Conservation (phyloP, 2,113 vertebrate species). For the Thinocorus orbignyianus region DNA sequence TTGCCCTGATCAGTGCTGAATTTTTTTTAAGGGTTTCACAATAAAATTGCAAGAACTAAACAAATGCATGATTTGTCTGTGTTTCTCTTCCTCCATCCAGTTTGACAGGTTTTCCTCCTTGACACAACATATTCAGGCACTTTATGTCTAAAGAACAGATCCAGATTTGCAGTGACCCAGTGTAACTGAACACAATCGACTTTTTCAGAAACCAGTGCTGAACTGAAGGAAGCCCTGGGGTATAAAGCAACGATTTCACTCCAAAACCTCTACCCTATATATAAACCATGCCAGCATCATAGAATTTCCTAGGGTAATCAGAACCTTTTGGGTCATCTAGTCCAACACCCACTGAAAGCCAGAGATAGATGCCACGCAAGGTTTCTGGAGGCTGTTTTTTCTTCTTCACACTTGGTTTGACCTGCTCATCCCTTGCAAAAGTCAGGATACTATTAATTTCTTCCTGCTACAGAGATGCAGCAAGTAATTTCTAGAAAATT, state of each 20-base stretch:
- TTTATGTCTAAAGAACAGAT: neutral
- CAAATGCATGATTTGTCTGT: neutral
- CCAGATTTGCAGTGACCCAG: neutral
- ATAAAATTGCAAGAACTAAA: neutral
- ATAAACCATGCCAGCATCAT: neutral
- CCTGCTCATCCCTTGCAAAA: neutral
- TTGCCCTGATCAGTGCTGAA: neutral
- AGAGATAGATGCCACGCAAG: neutral
- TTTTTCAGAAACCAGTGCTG: neutral
- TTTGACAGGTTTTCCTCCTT: neutral
- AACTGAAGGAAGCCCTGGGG: neutral
- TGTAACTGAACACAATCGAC: neutral
- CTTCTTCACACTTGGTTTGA: neutral
- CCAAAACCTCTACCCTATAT: neutral
- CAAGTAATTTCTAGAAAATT: neutral
- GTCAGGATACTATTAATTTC: neutral
- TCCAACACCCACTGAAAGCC: neutral
- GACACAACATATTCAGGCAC: neutral
- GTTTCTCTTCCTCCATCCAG: neutral
- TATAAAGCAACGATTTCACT: neutral
- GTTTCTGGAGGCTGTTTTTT: neutral
- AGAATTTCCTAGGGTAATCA: neutral
- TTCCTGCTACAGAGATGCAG: neutral
- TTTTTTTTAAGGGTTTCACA: neutral
- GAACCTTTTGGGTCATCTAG: neutral